phyloP scores from a whole-genome alignment of 1,140 invertebrate species.

The Frieseomelitta varia region DNA sequence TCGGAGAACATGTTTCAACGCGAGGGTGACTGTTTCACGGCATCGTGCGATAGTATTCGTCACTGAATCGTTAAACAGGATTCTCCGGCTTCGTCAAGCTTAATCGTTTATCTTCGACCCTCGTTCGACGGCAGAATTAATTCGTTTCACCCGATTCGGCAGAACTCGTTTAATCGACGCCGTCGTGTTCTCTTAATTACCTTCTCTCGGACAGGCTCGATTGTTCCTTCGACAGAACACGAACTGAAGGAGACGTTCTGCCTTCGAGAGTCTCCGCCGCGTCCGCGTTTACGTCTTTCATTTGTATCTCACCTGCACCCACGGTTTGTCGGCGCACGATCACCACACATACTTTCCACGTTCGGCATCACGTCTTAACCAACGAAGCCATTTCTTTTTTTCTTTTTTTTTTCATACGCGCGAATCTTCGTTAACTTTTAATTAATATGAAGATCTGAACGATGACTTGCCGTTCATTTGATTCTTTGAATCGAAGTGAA shows the following conservation, averaged over 20 bases:
- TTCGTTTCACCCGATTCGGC: slow-evolving; percentile 59
- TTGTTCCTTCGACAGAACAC: slow-evolving; percentile 58
- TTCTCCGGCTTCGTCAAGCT: slow-evolving; percentile 6
- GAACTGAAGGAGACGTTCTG: slow-evolving; percentile 38
- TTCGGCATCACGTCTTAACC: neutral
- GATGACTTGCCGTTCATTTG: neutral
- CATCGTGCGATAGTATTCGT: slow-evolving; percentile 32
- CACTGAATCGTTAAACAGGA: slow-evolving; percentile 51
- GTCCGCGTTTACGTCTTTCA: slow-evolving; percentile 54
- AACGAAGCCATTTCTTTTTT: neutral
- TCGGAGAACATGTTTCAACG: neutral
- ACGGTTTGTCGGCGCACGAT: slow-evolving; percentile 2
- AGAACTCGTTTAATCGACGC: slow-evolving; percentile 64
- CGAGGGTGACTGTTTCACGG: neutral
- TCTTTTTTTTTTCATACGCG: neutral
- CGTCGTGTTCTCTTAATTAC: slow-evolving; percentile 65
- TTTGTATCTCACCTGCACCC: slow-evolving; percentile 57
- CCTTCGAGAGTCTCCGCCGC: slow-evolving; percentile 30
- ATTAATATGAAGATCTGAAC: neutral
- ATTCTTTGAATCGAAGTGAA: neutral
- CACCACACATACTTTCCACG: slow-evolving; percentile 11
- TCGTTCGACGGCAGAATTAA: slow-evolving; percentile 62
- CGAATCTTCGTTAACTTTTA: neutral
- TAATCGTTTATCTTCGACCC: slow-evolving; percentile 63
- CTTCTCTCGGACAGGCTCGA: slow-evolving; percentile 58